Evolutionary conservation across 2,888 invertebrate species (phyloP), one percentile per base, ranked within the genome.

Genomic region (Lithodes maja): DNA sequence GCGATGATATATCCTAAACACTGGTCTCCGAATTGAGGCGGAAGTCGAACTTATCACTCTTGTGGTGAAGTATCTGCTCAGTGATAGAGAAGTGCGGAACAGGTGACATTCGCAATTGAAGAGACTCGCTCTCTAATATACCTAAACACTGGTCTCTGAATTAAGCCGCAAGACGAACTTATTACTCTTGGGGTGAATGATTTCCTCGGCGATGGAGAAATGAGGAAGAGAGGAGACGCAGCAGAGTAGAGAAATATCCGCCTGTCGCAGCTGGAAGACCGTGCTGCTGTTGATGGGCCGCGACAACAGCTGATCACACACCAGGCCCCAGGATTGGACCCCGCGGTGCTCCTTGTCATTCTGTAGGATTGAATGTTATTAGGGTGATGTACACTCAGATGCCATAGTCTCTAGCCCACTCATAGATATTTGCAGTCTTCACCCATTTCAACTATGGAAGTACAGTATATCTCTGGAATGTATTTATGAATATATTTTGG

Each of bases 1-100:
- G 33, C 33, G 33, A 33, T 33, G 33, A 33, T 33, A 33, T 17
- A 80, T 53, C 9, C 17, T 12, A 9, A 80, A 54, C 54, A 80
- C 50, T 80, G 80, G 80, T n/a, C n/a, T 75, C n/a, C n/a, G 69
- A 50, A 61, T 15, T 83, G 61, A 61, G 33, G 3, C 50, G 69
- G 3, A 52, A 17, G 83, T 33, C 52, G 49, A 50, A 69, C n/a
- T 83, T 50, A n/a, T 50, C n/a, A 68, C 68, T 97, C 94, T 98
- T 98, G 0, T 98, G 98, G 94, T 99, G 98, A 17, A 99, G 97
- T 0, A 99, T 97, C 94, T 99, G 98, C 93, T 99, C 99, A 0
- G 97, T 97, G 74, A 99, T 95, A 94, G 97, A 98, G 93, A 99
- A 98, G 94, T 98, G 98, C 0, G 99, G 99, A 33, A 33, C 33